Evolutionary conservation across 2,797 vertebrate species (phyloP).

Genomic region (Luscinia luscinia): DNA sequence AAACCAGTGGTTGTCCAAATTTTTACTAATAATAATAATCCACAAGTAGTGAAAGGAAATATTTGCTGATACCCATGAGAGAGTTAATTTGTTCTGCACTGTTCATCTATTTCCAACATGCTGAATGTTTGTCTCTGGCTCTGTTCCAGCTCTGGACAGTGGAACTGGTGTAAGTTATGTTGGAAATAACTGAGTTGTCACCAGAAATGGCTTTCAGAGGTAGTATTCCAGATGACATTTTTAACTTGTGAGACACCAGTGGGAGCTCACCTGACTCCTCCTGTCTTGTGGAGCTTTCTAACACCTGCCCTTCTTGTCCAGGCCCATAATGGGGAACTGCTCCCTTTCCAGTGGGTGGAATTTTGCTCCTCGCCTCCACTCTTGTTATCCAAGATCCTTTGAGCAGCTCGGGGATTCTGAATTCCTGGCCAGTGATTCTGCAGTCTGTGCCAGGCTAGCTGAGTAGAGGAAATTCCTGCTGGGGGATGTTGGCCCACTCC

Average conservation of each 20-base stretch:
- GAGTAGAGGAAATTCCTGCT: not conserved
- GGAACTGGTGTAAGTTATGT: not conserved
- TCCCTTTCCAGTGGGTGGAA: not conserved
- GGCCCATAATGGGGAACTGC: not conserved
- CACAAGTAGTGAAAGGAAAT: not conserved
- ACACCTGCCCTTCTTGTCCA: not conserved
- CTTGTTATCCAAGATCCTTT: not conserved
- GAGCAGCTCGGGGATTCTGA: not conserved
- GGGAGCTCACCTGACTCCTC: not conserved
- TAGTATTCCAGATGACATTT: not conserved
- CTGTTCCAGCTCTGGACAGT: not conserved
- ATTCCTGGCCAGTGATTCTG: not conserved
- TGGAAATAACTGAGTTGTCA: not conserved
- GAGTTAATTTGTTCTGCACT: not conserved
- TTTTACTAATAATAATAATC: not conserved
- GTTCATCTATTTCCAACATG: not conserved
- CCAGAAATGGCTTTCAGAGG: not conserved
- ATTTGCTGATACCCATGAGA: not conserved
- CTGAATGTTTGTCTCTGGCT: not conserved
- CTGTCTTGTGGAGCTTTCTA: not conserved
- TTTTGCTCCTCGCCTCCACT: not conserved
- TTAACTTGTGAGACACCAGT: not conserved
- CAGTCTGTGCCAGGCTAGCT: not conserved
- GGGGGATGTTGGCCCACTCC: not conserved
- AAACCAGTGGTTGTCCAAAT: not conserved